Conservation (phyloP, 2,888 invertebrate species). For the Pelosia muscerda region DNA sequence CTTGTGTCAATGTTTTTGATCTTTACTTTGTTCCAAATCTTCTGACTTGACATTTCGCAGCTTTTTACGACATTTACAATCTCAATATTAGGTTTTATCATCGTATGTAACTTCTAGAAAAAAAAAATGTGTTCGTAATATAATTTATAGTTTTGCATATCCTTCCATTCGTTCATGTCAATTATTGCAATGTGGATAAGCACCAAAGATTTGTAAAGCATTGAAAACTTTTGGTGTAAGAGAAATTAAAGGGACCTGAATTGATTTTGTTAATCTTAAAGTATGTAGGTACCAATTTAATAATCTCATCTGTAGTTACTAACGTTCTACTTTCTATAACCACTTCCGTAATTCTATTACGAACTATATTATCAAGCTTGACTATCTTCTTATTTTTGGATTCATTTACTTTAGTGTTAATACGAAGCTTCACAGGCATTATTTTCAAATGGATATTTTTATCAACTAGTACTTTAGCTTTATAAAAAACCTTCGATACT, state of each 20-base stretch:
- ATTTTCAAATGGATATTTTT: conserved; percentile 62
- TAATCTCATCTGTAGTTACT: conserved; percentile 84
- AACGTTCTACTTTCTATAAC: conserved; percentile 71
- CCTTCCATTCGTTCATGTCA: conserved; percentile 79
- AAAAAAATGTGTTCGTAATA: conserved; percentile 82
- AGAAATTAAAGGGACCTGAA: conserved; percentile 86
- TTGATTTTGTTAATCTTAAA: conserved; percentile 80
- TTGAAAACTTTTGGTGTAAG: conserved; percentile 84
- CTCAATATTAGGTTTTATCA: conserved; percentile 82
- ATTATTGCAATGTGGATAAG: conserved; percentile 82
- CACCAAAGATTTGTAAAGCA: conserved; percentile 86
- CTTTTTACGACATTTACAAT: conserved; percentile 83
- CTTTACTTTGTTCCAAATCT: conserved; percentile 65
- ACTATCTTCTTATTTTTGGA: conserved; percentile 78
- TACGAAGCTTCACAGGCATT: conserved; percentile 66
- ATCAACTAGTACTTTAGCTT: conserved; percentile 58
- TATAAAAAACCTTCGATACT: conserved; percentile 62
- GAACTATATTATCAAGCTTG: conserved; percentile 64
- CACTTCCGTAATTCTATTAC: conserved; percentile 73
- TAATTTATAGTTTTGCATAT: conserved; percentile 70
- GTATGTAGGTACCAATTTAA: conserved; percentile 84
- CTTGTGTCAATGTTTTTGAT: conserved; percentile 28
- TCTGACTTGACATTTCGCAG: conserved; percentile 82
- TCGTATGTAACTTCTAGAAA: conserved; percentile 73
- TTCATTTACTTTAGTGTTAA: conserved; percentile 76